A percentile compares a stretch with the other conserved stretches of the same genome.
phyloP scores from a whole-genome alignment of 2,113 vertebrate species.

The Cisticola juncidis region DNA sequence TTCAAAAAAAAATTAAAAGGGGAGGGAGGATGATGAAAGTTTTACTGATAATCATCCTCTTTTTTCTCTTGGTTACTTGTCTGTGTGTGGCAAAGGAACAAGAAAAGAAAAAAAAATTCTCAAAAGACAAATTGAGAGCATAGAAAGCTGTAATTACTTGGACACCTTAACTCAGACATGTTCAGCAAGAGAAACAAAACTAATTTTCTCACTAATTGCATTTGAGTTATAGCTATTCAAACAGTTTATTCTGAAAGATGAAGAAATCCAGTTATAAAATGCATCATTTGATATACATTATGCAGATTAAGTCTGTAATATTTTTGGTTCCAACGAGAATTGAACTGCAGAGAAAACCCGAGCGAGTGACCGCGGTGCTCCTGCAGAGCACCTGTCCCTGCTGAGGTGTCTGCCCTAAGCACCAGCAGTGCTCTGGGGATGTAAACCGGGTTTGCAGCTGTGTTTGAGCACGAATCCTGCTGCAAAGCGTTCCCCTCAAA shows the following conservation, averaged over 20 bases:
- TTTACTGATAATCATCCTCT: not conserved
- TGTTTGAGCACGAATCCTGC: not conserved
- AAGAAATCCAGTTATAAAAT: constrained; percentile 9
- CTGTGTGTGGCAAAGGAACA: not conserved
- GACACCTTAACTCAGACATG: not conserved
- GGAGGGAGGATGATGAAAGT: not conserved
- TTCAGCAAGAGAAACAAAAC: constrained; percentile 3
- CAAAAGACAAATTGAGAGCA: not conserved
- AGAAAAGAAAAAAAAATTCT: not conserved
- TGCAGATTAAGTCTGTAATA: not conserved
- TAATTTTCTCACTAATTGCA: not conserved
- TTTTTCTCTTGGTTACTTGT: not conserved
- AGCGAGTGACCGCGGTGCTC: not conserved
- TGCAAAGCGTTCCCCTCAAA: not conserved
- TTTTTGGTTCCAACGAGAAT: not conserved
- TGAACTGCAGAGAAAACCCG: not conserved
- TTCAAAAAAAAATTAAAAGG: not conserved
- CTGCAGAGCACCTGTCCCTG: not conserved
- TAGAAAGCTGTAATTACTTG: not conserved
- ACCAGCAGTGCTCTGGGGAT: not conserved
- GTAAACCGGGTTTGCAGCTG: not conserved
- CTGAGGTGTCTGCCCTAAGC: not conserved
- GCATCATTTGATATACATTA: not conserved
- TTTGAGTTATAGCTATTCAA: not conserved
- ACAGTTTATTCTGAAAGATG: not conserved